Evolutionary conservation across 2,888 invertebrate species (phyloP), one percentile per base, ranked within the genome.

Genomic region (Anticlea derivata): DNA sequence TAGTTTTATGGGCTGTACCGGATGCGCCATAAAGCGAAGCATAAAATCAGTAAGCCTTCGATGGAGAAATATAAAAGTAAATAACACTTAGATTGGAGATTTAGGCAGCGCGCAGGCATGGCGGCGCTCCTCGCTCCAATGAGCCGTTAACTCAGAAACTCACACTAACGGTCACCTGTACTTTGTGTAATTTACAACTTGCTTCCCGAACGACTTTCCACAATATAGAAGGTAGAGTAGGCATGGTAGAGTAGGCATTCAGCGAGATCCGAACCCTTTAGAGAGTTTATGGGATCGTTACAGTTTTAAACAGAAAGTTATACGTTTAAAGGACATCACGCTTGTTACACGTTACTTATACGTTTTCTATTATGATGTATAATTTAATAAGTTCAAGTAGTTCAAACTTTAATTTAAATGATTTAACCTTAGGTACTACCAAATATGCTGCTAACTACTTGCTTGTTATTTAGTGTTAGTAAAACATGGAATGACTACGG

Each of bases 1-100:
- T 84, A 86, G 80, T 87, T 86, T 87, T 86, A 87, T 80, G 80
- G 75, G 77, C 75, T 76, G 80, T 80, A 78, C 80, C 83, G 80
- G 84, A 83, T 83, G 83, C 78, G 83, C 83, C 74, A 86, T 87
- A 87, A 87, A 87, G 78, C 60, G 75, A 72, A 76, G 75, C 80
- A 84, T 87, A 86, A 86, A 87, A 87, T 83, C 84, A 80, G 80
- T 81, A 82, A 83, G 80, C 82, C 76, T 80, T 68, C 72, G 76
- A 74, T 76, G 75, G 75, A 75, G 76, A 82, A 83, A 83, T 83
- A 86, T 83, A 82, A 85, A 85, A 86, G 81, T 81, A 86, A 86
- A 86, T 85, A 85, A 83, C 80, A 83, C 83, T 83, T 83, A 80
- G 75, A 83, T 81, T 76, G 78, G 77, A 80, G 78, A 80, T 80